These are phyloP conservation scores for Pseudococcus longispinus DNA, from an alignment of 2,888 invertebrate species.

Conservation along the genomic window DNA sequence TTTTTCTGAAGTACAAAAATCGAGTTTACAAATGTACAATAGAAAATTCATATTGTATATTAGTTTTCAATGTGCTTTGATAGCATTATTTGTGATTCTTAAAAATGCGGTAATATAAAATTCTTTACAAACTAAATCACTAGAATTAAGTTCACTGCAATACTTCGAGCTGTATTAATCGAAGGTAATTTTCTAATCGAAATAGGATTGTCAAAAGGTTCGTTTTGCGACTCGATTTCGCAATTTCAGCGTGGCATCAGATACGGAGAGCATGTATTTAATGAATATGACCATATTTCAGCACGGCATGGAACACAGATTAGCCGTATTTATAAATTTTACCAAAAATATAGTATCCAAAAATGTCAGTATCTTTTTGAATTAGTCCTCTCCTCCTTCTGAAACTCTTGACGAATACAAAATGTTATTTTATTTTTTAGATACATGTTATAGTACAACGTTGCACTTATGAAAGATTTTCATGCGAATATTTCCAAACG, in stretches of 20 bases:
- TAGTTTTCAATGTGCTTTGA: background rate
- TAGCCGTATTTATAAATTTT: background rate
- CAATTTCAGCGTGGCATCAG: background rate
- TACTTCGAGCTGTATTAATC: background rate
- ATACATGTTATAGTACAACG: slow-evolving; percentile 7
- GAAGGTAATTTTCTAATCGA: background rate
- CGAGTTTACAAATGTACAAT: background rate
- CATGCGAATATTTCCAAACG: slow-evolving; percentile 9
- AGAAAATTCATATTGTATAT: background rate
- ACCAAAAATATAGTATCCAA: background rate
- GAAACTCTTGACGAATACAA: background rate
- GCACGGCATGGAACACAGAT: background rate
- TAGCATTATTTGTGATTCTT: background rate
- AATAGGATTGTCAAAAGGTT: background rate
- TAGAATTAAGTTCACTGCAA: background rate
- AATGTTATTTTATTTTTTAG: background rate
- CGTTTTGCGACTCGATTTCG: background rate
- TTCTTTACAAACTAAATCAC: background rate
- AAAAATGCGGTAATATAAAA: background rate
- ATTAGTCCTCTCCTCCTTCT: background rate
- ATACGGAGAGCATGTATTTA: background rate
- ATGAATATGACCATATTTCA: slow-evolving; percentile 4
- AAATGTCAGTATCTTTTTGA: background rate
- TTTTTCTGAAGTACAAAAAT: background rate
- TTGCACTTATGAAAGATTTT: background rate